Conservation (phyloP, 2,113 vertebrate species). For the Halcyon senegalensis region DNA sequence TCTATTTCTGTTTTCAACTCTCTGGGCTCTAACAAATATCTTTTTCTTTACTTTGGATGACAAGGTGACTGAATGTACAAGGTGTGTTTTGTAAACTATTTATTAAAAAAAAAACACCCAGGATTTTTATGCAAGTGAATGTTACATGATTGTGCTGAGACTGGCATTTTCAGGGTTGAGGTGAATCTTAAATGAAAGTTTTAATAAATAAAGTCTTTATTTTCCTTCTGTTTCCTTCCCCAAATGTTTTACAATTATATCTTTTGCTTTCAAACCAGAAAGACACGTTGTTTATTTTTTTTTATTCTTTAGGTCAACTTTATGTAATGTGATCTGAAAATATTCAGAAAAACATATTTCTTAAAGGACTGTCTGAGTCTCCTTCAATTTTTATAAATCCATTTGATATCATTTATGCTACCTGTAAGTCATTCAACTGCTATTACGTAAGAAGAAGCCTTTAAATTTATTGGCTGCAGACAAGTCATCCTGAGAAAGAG, state of each 20-base stretch:
- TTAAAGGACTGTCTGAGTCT: not conserved
- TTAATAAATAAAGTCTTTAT: not conserved
- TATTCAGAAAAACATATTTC: not conserved
- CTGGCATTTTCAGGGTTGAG: not conserved
- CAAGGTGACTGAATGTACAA: slow-evolving; percentile 9
- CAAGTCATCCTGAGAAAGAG: not conserved
- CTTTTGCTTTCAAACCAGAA: not conserved
- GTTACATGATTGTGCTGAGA: not conserved
- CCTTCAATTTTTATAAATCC: not conserved
- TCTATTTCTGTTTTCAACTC: not conserved
- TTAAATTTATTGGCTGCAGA: not conserved
- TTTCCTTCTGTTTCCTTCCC: not conserved
- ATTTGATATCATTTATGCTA: not conserved
- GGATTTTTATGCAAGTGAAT: not conserved
- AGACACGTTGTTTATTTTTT: not conserved
- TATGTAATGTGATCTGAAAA: not conserved
- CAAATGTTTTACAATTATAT: not conserved
- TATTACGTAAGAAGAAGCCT: not conserved
- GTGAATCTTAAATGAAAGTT: not conserved
- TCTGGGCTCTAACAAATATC: not conserved
- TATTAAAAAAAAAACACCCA: not conserved
- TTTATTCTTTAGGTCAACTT: not conserved
- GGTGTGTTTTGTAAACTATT: not conserved
- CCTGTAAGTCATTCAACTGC: not conserved
- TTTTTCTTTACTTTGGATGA: slow-evolving; percentile 12